These are phyloP conservation scores for Rousettus leschenaultii DNA, from an alignment of 2,113 vertebrate genomes.

Conservation along the genomic window DNA sequence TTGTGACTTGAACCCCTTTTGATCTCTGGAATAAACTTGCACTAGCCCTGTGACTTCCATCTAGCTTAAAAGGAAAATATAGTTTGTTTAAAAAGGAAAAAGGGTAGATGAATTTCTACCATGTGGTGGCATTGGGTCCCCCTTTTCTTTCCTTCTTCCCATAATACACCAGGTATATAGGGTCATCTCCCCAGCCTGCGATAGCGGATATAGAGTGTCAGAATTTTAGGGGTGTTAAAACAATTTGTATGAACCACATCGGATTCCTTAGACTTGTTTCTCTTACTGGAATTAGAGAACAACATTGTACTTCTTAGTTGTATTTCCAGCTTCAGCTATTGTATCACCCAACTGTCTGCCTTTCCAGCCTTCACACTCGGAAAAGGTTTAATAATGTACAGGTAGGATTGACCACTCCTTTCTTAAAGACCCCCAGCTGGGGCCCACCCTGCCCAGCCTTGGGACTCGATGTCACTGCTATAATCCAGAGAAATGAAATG, in stretches of 20 bases:
- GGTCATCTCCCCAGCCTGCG: not conserved
- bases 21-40: not conserved
- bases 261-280: not conserved
- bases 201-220: not conserved
- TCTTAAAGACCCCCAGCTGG: not conserved
- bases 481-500: not conserved
- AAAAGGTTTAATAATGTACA: not conserved
- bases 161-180: not conserved
- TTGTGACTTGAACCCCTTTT: not conserved
- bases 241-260: not conserved
- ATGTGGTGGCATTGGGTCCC: not conserved
- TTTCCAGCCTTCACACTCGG: not conserved
- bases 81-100: not conserved
- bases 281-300: not conserved
- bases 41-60: not conserved
- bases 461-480: not conserved
- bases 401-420: not conserved
- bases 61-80: not conserved
- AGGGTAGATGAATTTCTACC: not conserved
- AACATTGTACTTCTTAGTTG: not conserved
- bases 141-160: accelerated
- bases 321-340: not conserved
- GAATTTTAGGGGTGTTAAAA: not conserved
- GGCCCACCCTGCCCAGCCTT: not conserved
- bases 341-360: not conserved